These are phyloP conservation scores for Scaptomyza graminum DNA, from an alignment of 1,140 invertebrate species.

Conservation along the genomic window DNA sequence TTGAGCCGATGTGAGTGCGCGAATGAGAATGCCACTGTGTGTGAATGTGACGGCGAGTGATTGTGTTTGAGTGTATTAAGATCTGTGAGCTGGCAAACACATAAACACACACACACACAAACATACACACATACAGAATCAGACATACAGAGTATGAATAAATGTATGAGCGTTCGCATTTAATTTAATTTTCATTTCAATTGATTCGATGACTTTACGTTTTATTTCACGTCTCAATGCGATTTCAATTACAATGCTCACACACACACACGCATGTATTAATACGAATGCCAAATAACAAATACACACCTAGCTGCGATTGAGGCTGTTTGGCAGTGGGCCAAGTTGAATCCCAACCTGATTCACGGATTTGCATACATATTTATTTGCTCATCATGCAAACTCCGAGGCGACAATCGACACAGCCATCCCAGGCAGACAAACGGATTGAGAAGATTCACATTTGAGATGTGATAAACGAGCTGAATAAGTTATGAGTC, in stretches of 20 bases:
- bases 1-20: conserved; percentile 58
- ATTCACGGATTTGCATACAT: conserved; percentile 57
- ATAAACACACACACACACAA: no score
- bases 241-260: conserved; percentile 75
- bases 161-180: conserved; percentile 78
- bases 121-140: no score
- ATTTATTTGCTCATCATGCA: conserved; percentile 38
- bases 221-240: conserved; percentile 80
- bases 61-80: conserved; percentile 24
- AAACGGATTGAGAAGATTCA: not conserved
- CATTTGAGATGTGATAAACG: conserved; percentile 11
- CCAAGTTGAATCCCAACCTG: conserved; percentile 34
- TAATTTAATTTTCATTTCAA: conserved; percentile 83
- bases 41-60: conserved; percentile 22
- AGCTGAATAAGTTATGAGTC: conserved; percentile 8
- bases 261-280: conserved; percentile 18
- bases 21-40: conserved; percentile 26
- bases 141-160: conserved; percentile 61
- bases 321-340: conserved; percentile 24
- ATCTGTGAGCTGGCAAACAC: conserved; percentile 4
- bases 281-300: conserved; percentile 13
- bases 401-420: conserved; percentile 14
- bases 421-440: not conserved
- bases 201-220: conserved; percentile 82
- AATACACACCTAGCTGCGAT: conserved; percentile 36